Evolutionary conservation across 92 coral and sea anemone species (phyloP), one percentile per base, ranked within the genome.

Genomic region (Epizoanthus stellaris): DNA sequence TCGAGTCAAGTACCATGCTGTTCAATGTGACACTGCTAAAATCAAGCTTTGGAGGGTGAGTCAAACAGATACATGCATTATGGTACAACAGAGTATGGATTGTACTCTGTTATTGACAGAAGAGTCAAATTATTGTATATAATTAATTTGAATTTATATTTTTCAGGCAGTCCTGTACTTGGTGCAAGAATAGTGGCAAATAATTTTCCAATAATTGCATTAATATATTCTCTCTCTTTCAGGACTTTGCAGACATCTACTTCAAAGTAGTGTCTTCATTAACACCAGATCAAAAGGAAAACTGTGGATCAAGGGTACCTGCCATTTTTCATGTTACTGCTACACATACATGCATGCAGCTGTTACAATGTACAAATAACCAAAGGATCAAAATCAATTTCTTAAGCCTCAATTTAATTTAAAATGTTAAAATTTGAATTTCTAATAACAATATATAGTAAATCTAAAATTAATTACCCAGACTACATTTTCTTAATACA

Each of bases 241-340:
- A 89, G 92, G 89, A 89, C 86, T 89, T 89, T 80, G 59, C 62
- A 49, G 68, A 89, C 14, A 77, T 89, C 5, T 89, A 89, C 74
- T 89, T 89, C 74, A 53, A 85, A 10, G 53, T 53, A 13, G 39
- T 85, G 6, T 85, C 89, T 17, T 77, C 69, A 17, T 13, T 74
- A 17, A 60, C 63, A 43, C 77, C 85, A 76, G 77, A 85, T 69
- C 79, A 47, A n/a, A 61, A 67, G 70, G 86, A 77, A 34, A 70
- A 73, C 54, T 77, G 17, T 66, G 89, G 81, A 85, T 58, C 86
- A 89, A 81, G 67, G 72, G 89, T 70, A 43, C 4, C 10, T 0
- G 10, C 8, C 54, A 49, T 8, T 8, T 1, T 0, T 49, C 54
- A 49, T 43, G 49, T 43, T 43, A 43, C 49, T 43, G 8, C 49